Base-by-base conservation (phyloP, 1,140 invertebrate genomes). In the Diabrotica virgifera region DNA sequence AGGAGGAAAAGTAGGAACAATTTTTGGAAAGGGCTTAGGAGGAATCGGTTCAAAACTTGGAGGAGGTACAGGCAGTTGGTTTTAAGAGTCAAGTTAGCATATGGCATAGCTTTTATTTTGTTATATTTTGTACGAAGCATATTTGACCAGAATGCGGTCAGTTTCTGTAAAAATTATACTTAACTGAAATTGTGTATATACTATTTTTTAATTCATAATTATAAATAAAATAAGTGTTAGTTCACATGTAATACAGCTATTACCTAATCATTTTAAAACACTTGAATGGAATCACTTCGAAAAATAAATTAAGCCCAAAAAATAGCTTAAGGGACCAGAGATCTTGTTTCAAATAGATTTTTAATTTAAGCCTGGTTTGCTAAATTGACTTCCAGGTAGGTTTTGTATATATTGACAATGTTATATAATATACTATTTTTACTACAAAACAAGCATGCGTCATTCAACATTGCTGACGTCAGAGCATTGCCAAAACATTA, bases 21-120 rank as follows among this genome's bases (percentile, higher is more conserved):
- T 93, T 76, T 89, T 93, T 72, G 90, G 91, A 53, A 91, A 92
- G 78, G 89, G 90, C 62, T 87, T 92, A 64, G 90, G 90, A 65
- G 90, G 91, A 68, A 83, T 93, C 70, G 90, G 90, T 70, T 89
- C 89, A 56, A 93, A 93, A 81, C 83, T 91, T 58, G 89, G 90
- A 35, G 86, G 86, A 13, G 64, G 66, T n/a, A 68, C 69, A 6
- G 36, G 62, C 46, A 71, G 69, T 59, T 71, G 69, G 69, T 71
- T 71, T 53, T 71, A 67, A 68, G 52, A 36, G 36, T 62, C 36
- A 58, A 62, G 46, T 62, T 66, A 36, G 10, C 54, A 55, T 63
- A 35, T 40, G 54, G 36, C 52, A 54, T 61, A 53, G 8, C 37
- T 50, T 56, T 63, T 54, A 35, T 60, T 60, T 50, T 50, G 53